These are phyloP conservation scores for Erpetoichthys calabaricus DNA, from an alignment of 2,797 vertebrate species.

Conservation along the genomic window DNA sequence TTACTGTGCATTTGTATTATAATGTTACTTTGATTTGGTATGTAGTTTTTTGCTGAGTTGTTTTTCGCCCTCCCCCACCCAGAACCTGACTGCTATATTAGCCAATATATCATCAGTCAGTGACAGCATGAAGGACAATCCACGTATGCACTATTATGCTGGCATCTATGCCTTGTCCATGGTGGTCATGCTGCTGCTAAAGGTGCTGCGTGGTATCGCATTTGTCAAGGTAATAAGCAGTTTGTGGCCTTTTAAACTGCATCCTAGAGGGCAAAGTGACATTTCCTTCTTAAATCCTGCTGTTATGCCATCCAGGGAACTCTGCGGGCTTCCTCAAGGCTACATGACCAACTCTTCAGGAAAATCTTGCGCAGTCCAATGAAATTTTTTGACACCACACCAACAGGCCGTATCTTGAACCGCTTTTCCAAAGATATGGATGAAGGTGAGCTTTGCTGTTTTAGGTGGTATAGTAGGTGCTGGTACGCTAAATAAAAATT, in stretches of 20 bases:
- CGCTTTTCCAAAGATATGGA: constrained; percentile 88
- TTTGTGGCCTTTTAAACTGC: not conserved
- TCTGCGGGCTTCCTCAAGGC: constrained; percentile 68
- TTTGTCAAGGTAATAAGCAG: constrained; percentile 68
- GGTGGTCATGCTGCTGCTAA: constrained; percentile 75
- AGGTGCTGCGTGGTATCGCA: constrained; percentile 65
- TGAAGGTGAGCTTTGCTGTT: constrained; percentile 52
- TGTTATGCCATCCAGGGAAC: constrained; percentile 48
- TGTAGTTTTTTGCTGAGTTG: not conserved
- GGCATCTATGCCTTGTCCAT: constrained; percentile 74
- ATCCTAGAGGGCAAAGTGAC: not conserved
- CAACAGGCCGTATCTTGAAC: constrained; percentile 71
- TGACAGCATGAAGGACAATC: constrained; percentile 75
- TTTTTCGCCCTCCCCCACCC: constrained; percentile 14
- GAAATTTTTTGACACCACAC: constrained; percentile 84
- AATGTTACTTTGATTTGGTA: not conserved
- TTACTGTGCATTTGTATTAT: not conserved
- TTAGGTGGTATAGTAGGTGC: too few relatives aligned
- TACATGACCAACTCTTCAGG: constrained; percentile 74
- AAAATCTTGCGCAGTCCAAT: constrained; percentile 81
- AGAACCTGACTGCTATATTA: constrained; percentile 58
- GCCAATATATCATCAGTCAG: constrained; percentile 62
- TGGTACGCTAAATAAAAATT: too few relatives aligned
- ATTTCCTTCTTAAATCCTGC: too few relatives aligned
- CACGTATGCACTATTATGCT: constrained; percentile 72